Evolutionary conservation across 2,113 vertebrate genomes (phyloP).

Genomic region (Mixornis gularis): DNA sequence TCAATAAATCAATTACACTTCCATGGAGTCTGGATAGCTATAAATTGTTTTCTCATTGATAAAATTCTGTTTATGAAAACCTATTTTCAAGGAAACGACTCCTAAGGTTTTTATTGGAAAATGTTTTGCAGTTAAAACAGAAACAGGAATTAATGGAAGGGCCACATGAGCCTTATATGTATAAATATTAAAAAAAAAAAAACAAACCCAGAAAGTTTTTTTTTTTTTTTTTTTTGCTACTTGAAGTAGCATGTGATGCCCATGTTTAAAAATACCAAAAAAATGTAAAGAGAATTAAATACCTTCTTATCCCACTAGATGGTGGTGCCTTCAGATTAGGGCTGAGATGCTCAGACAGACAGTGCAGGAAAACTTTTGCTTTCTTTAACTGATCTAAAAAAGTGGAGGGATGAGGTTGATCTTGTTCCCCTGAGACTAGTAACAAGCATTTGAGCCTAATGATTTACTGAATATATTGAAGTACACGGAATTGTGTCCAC

Average conservation of each 20-base stretch:
- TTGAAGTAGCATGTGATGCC: neutral
- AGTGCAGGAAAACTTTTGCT: constrained; percentile 1
- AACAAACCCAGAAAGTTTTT: neutral
- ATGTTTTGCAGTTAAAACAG: neutral
- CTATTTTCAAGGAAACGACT: neutral
- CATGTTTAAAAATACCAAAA: neutral
- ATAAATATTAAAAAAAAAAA: neutral
- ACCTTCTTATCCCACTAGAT: constrained; percentile 64
- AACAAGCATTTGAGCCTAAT: neutral
- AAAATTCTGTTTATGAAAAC: constrained; percentile 22
- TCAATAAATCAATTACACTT: constrained; percentile 33
- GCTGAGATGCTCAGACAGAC: neutral
- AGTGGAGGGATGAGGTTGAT: neutral
- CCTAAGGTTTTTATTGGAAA: constrained; percentile 6
- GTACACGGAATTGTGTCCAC: neutral
- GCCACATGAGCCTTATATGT: neutral
- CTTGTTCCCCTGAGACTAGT: neutral
- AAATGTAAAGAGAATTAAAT: constrained; percentile 38
- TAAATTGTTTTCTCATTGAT: constrained; percentile 31
- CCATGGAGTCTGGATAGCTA: neutral
- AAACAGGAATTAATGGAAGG: neutral
- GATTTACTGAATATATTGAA: neutral
- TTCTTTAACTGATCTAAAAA: constrained; percentile 5
- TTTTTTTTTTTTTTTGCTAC: neutral
- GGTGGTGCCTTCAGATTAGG: constrained; percentile 54